Conservation (phyloP, 2,888 invertebrate species). For the Eupithecia abbreviata region DNA sequence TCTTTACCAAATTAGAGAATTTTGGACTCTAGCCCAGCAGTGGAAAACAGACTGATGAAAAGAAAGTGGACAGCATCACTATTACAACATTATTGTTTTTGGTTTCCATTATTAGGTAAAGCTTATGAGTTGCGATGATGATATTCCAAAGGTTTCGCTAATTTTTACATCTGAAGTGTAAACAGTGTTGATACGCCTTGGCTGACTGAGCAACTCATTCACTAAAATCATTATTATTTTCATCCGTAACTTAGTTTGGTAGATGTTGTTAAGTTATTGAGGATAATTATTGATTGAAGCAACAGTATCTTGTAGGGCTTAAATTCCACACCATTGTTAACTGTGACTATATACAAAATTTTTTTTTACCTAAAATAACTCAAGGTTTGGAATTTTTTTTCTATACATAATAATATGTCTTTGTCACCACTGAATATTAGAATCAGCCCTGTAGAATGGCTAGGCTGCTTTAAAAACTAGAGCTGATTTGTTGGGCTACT, state of each 20-base stretch:
- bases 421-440: no score
- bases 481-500: no score
- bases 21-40: neutral
- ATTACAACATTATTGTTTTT: neutral
- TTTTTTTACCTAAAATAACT: no score
- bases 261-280: no score
- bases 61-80: neutral
- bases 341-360: no score
- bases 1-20: neutral
- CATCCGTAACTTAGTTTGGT: neutral
- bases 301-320: no score
- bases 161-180: slow-evolving; percentile 61
- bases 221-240: neutral
- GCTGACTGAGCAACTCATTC: slow-evolving; percentile 77
- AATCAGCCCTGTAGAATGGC: no score
- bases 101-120: neutral
- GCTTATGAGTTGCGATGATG: slow-evolving; percentile 65
- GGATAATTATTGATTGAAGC: no score
- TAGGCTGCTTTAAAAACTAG: no score
- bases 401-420: no score
- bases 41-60: neutral
- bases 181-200: slow-evolving; percentile 76
- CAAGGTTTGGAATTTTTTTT: no score
- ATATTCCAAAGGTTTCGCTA: slow-evolving; percentile 79
- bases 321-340: no score